Evolutionary conservation across 2,113 vertebrate species (phyloP).

Genomic region (Ochotona curzoniae): DNA sequence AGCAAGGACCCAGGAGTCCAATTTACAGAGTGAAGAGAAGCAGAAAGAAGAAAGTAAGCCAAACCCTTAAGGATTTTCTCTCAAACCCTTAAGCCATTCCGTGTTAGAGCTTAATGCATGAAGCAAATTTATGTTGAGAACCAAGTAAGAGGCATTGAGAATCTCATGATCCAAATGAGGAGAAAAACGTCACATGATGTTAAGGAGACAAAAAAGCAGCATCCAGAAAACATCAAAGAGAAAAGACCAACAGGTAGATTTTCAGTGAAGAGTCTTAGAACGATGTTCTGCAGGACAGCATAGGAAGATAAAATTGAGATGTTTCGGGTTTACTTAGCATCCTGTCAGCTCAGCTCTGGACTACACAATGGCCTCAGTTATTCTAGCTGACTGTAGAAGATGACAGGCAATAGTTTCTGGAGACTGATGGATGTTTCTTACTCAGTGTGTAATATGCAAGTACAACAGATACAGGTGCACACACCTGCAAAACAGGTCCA

Average conservation of each 20-base stretch:
- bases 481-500: neutral
- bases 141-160: neutral
- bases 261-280: neutral
- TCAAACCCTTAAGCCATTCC: neutral
- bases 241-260: neutral
- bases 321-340: neutral
- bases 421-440: neutral
- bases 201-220: neutral
- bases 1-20: neutral
- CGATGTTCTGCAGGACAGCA: neutral
- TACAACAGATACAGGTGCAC: neutral
- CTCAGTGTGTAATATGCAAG: neutral
- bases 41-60: neutral
- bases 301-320: neutral
- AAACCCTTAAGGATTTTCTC: neutral
- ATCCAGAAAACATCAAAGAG: neutral
- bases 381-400: neutral
- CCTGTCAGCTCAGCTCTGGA: neutral
- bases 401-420: neutral
- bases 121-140: constrained; percentile 2
- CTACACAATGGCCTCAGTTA: neutral
- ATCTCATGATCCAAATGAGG: neutral
- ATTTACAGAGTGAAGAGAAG: neutral
- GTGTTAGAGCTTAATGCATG: neutral
- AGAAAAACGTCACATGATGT: neutral